Base-by-base conservation (phyloP, 2,888 invertebrate species). In the Phyllotreta striolata region DNA sequence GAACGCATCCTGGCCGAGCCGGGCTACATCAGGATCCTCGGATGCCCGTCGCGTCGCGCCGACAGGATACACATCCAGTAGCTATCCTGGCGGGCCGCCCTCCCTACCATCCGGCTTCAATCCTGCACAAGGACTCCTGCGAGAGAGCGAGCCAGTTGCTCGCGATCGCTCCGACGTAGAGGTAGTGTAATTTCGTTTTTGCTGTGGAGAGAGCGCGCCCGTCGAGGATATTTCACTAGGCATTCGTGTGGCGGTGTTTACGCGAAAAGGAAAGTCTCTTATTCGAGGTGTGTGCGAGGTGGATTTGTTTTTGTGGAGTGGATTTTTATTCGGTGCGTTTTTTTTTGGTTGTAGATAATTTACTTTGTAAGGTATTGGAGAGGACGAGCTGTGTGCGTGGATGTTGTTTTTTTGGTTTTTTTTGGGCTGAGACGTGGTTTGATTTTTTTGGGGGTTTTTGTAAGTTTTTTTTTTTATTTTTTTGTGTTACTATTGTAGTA, bases 111-210 rank as follows among this genome's bases (percentile, higher is more conserved):
- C 62, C 14, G 9, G 37, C 35, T 35, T 49, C 49, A 12, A 55
- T 62, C 62, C 57, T 49, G 65, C 65, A 62, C 54, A 62, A 46
- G 49, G 55, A 61, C 58, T 58, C 65, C 56, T 49, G 2, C 4
- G 61, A 61, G 51, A 60, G 41, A 56, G 34, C 55, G 34, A 52
- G 61, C 58, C 57, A 65, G 65, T 65, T 65, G 58, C 56, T 52
- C 65, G 65, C 65, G 64, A 62, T 47, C 49, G 58, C 54, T 37
- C 37, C 39, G 59, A 40, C 35, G 59, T 24, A 43, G 37, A 52
- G 60, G 38, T 59, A 52, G n/a, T n/a, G n/a, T n/a, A n/a, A n/a
- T n/a, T n/a, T n/a, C n/a, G n/a, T 24, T 24, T 3, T 24, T 3
- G 2, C 24, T 4, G 24, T 1, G 4, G 52, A 13, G 43, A 10